A percentile compares a stretch with the other conserved stretches of the same genome.
Evolutionary conservation across 2,113 vertebrate species (phyloP).

Genomic region (Hippocampus abdominalis): DNA sequence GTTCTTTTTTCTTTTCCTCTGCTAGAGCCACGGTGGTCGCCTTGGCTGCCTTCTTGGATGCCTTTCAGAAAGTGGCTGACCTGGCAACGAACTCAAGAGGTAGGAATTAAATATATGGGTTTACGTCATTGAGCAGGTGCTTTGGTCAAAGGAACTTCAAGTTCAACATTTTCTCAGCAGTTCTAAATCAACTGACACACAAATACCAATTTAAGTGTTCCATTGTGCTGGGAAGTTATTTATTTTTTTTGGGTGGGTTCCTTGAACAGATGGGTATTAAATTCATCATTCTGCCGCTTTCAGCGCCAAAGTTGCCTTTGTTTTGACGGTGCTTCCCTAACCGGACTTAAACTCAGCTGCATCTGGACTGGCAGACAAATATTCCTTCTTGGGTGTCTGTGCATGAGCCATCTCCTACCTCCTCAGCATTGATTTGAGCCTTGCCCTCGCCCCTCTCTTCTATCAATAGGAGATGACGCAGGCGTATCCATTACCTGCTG

Average conservation of each 20-base stretch:
- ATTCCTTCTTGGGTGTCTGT: conserved; percentile 5
- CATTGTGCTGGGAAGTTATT: conserved; percentile 11
- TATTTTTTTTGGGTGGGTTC: conserved; percentile 28
- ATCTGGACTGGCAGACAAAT: conserved; percentile 44
- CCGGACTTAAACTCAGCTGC: conserved; percentile 31
- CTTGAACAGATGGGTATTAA: conserved; percentile 53
- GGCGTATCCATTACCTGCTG: conserved; percentile 51
- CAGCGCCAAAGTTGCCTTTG: conserved; percentile 37
- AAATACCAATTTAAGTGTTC: neutral
- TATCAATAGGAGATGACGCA: conserved; percentile 62
- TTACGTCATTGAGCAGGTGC: conserved; percentile 10
- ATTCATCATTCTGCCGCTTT: conserved; percentile 48
- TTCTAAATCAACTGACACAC: neutral
- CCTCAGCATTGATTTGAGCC: conserved; percentile 47
- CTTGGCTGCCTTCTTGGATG: conserved; percentile 76
- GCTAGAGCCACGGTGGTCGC: conserved; percentile 74
- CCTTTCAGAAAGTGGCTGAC: conserved; percentile 83
- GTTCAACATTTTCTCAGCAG: neutral
- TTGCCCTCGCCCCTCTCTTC: conserved; percentile 12
- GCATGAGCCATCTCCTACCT: conserved; percentile 42
- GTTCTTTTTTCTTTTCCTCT: conserved; percentile 17
- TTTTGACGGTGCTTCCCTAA: neutral
- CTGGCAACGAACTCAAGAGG: conserved; percentile 81
- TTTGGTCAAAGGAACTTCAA: neutral
- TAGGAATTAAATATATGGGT: conserved; percentile 49